Evolutionary conservation across 1,140 invertebrate species (phyloP), one percentile per base, ranked within the genome.

Genomic region (Mactra quadrangularis): DNA sequence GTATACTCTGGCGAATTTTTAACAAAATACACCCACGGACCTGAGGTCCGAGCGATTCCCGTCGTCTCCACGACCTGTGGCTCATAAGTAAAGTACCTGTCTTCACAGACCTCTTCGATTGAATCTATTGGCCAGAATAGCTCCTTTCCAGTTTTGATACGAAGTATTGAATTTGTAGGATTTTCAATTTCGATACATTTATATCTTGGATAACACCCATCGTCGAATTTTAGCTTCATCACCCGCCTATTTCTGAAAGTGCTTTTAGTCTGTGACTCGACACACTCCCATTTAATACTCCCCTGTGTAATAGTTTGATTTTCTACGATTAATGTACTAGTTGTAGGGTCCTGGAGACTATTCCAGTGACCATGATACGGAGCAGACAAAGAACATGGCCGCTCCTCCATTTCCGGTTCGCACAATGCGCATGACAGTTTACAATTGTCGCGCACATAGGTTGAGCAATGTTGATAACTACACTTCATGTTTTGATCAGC

Each of bases 141-240:
- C 25, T 75, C 62, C 15, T 55, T 59, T 27, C 83, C 83, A 9
- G 71, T 64, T 71, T 76, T 52, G 55, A 82, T 82, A 3, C 83
- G 57, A 31, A 85, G 35, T 17, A 85, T 77, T 13, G 83, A 85
- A 13, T 29, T 57, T n/a, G 71, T 27, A 0, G 83, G 70, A 17
- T 74, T 55, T 41, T 85, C 75, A 17, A 85, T 64, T 17, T 82
- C 83, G 35, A 79, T 31, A 70, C 83, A 85, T 35, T 57, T 81
- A 53, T 81, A 85, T 25, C 83, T 45, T 27, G 83, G 83, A 76
- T 85, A 79, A 41, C 83, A 85, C 1, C 83, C 83, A 57, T 85
- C 82, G 7, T 81, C 33, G 35, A 85, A 85, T 62, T 75, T 81
- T 25, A 81, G 47, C 53, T 74, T 81, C 7, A 85, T 52, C 13